Percentiles rank a stretch among this genome's conserved stretches.
Conservation (phyloP, 2,888 invertebrate genomes). For the Nomada lathburiana region DNA sequence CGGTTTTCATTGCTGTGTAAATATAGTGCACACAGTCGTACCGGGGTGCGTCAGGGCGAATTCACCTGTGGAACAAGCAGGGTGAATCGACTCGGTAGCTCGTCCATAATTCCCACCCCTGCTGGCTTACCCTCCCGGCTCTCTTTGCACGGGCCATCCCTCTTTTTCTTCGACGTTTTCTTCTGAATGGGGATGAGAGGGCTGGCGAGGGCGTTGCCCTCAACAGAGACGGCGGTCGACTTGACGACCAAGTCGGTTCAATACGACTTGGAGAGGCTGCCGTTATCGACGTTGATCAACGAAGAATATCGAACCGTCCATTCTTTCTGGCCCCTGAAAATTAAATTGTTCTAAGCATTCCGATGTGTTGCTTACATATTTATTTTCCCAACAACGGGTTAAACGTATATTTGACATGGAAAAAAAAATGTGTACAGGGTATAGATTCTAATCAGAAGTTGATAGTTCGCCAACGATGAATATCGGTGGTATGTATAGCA, state of each 20-base stretch:
- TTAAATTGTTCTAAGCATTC: background rate
- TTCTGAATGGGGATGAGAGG: slow-evolving; percentile 68
- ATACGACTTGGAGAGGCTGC: slow-evolving; percentile 64
- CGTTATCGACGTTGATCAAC: slow-evolving; percentile 51
- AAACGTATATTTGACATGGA: too few species aligned
- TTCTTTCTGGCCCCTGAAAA: background rate
- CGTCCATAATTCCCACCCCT: slow-evolving; percentile 38
- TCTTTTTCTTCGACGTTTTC: slow-evolving; percentile 65
- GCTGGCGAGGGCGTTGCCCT: slow-evolving; percentile 70
- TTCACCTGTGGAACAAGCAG: slow-evolving; percentile 51
- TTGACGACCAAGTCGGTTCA: slow-evolving; percentile 68
- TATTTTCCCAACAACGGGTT: too few species aligned
- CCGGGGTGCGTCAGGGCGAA: slow-evolving; percentile 1
- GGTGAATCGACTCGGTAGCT: slow-evolving; percentile 46
- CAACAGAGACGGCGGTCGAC: slow-evolving; percentile 65
- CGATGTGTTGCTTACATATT: background rate
- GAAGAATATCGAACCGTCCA: slow-evolving; percentile 7
- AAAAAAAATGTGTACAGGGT: too few species aligned
- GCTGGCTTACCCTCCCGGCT: slow-evolving; percentile 39
- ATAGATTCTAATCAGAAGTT: slow-evolving; percentile 14
- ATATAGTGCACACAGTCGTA: background rate
- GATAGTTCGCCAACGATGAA: slow-evolving; percentile 22
- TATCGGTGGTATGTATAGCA: slow-evolving; percentile 42
- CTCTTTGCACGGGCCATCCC: slow-evolving; percentile 48
- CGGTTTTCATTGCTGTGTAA: background rate